Conservation (phyloP, 2,888 invertebrate species). For the Malacosoma neustria region DNA sequence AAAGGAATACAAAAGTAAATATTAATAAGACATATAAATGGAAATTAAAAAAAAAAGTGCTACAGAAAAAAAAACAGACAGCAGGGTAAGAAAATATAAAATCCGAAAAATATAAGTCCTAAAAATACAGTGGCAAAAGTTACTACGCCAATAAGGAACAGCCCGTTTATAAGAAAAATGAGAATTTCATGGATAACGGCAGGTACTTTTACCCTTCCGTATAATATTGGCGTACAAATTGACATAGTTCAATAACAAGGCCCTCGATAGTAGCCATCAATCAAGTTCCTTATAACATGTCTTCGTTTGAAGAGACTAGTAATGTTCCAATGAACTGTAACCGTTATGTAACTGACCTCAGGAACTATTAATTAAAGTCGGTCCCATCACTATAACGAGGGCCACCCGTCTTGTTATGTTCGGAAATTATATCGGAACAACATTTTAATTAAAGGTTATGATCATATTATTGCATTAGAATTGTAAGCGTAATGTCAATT, state of each 20-base stretch:
- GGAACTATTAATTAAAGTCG: background rate
- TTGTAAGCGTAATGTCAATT: too few species aligned
- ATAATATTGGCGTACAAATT: background rate
- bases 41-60: too few species aligned
- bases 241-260: background rate
- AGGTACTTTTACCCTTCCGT: too few species aligned
- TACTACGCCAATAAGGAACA: too few species aligned
- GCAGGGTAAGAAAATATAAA: too few species aligned
- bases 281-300: conserved; percentile 5
- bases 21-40: too few species aligned
- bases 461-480: background rate
- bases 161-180: too few species aligned
- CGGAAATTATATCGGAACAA: background rate
- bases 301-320: conserved; percentile 1
- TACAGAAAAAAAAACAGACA: too few species aligned
- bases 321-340: background rate
- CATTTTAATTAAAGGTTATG: background rate
- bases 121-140: too few species aligned
- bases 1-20: too few species aligned
- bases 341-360: background rate
- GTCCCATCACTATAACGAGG: background rate
- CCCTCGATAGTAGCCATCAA: background rate
- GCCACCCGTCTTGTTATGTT: background rate
- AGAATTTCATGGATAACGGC: too few species aligned
- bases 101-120: too few species aligned